These are phyloP conservation scores for Heterohyrax brucei DNA, from an alignment of 2,797 vertebrate genomes.

Conservation along the genomic window DNA sequence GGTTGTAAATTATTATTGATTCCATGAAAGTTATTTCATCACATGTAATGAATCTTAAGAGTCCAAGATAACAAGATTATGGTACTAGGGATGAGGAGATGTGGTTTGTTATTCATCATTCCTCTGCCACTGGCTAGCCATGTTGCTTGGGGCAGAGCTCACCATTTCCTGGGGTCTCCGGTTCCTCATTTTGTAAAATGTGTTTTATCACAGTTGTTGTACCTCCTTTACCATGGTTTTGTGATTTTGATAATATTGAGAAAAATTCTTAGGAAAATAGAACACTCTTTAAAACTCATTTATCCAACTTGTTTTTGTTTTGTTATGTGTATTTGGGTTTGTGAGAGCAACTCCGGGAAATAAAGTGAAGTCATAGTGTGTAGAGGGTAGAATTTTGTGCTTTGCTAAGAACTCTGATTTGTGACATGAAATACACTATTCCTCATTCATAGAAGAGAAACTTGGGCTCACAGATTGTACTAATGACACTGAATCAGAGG, in stretches of 20 bases:
- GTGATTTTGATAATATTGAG: conserved; percentile 51
- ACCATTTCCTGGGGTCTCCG: background rate
- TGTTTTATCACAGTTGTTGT: background rate
- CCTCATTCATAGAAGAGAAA: background rate
- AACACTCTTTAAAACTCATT: background rate
- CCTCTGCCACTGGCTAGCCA: background rate
- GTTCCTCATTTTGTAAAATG: conserved; percentile 48
- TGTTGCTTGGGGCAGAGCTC: background rate
- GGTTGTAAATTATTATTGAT: conserved; percentile 43
- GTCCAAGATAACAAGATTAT: background rate
- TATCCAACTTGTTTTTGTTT: background rate
- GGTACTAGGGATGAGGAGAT: background rate
- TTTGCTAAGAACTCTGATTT: background rate
- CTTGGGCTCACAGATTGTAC: background rate
- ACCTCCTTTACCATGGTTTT: background rate
- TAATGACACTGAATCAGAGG: background rate
- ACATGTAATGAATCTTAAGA: background rate
- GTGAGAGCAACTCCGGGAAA: background rate
- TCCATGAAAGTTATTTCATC: background rate
- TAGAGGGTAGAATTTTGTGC: background rate
- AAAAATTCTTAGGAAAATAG: conserved; percentile 1
- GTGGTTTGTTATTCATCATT: background rate
- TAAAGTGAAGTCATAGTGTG: background rate
- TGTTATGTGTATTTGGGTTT: background rate
- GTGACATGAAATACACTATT: background rate